A percentile compares a stretch with the other conserved stretches of the same genome.
Evolutionary conservation across 2,797 vertebrate species (phyloP).

Genomic region (Rachycentron canadum): DNA sequence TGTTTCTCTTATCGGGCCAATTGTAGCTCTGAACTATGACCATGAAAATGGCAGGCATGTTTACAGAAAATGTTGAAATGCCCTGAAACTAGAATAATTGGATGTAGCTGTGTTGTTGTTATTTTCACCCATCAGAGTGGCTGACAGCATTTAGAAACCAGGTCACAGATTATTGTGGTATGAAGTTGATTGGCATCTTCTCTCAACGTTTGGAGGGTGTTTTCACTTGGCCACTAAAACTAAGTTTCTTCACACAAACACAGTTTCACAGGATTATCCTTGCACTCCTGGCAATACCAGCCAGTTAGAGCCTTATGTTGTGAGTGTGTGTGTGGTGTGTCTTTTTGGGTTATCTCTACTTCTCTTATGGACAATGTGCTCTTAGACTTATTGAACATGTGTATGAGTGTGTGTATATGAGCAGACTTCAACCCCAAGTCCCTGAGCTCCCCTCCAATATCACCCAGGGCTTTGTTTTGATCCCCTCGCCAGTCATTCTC

Average conservation of each 20-base stretch:
- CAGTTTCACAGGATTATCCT: constrained; percentile 70
- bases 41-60: constrained; percentile 40
- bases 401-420: constrained; percentile 43
- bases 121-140: constrained; percentile 47
- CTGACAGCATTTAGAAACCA: constrained; percentile 60
- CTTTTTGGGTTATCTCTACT: constrained; percentile 46
- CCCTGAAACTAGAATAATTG: constrained; percentile 63
- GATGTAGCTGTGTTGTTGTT: constrained; percentile 54
- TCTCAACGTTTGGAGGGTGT: constrained; percentile 45
- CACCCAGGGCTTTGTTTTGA: constrained; percentile 81
- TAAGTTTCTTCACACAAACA: constrained; percentile 60
- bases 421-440: constrained; percentile 60
- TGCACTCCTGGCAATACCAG: constrained; percentile 60
- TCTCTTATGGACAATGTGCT: constrained; percentile 60
- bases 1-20: constrained; percentile 17
- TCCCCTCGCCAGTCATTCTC: constrained; percentile 72
- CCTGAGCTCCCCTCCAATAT: constrained; percentile 76
- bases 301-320: constrained; percentile 32
- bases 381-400: constrained; percentile 35
- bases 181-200: constrained; percentile 70
- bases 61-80: constrained; percentile 53
- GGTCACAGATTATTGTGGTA: constrained; percentile 63
- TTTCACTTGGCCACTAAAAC: constrained; percentile 61
- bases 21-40: constrained; percentile 31
- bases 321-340: constrained; percentile 39